Percentiles rank a stretch among this genome's conserved stretches.
Conservation (phyloP, 2,797 vertebrate genomes). For the Gymnocypris eckloni region DNA sequence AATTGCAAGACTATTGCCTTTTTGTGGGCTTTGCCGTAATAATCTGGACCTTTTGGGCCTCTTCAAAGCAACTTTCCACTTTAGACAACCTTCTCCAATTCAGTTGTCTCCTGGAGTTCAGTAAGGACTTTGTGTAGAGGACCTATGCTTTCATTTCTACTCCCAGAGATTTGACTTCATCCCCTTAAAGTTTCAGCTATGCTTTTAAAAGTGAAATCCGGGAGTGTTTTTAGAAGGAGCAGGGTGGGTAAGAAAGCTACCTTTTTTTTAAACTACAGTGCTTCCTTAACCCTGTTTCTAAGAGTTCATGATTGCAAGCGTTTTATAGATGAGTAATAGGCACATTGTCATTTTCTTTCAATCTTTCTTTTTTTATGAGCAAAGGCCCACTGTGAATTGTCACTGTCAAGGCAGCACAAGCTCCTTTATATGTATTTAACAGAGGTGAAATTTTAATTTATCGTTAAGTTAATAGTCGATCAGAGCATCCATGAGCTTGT, state of each 20-base stretch:
- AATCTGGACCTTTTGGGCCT: background rate
- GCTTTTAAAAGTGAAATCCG: slow-evolving; percentile 22
- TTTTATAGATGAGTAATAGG: slow-evolving; percentile 44
- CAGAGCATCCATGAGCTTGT: slow-evolving; percentile 25
- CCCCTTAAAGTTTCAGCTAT: slow-evolving; percentile 18
- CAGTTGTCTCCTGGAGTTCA: slow-evolving; percentile 15
- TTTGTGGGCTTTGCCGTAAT: background rate
- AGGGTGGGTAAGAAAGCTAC: slow-evolving; percentile 22
- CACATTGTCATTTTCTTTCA: slow-evolving; percentile 5
- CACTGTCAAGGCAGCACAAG: slow-evolving; percentile 36
- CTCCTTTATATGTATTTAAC: slow-evolving; percentile 53
- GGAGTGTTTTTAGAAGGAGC: slow-evolving; percentile 42
- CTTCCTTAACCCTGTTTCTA: slow-evolving; percentile 42
- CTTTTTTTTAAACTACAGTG: slow-evolving; percentile 42
- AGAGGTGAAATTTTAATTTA: slow-evolving; percentile 46
- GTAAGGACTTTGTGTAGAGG: background rate
- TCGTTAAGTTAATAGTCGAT: slow-evolving; percentile 36
- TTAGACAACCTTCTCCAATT: slow-evolving; percentile 2
- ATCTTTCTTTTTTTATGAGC: background rate
- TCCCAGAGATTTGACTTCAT: background rate
- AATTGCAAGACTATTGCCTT: slow-evolving; percentile 12
- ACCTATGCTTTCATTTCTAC: background rate
- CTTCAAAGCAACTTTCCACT: background rate
- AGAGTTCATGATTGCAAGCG: slow-evolving; percentile 9
- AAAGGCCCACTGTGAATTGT: slow-evolving; percentile 32